Base-by-base conservation (phyloP, 2,888 invertebrate genomes). In the Yponomeuta evonymella region DNA sequence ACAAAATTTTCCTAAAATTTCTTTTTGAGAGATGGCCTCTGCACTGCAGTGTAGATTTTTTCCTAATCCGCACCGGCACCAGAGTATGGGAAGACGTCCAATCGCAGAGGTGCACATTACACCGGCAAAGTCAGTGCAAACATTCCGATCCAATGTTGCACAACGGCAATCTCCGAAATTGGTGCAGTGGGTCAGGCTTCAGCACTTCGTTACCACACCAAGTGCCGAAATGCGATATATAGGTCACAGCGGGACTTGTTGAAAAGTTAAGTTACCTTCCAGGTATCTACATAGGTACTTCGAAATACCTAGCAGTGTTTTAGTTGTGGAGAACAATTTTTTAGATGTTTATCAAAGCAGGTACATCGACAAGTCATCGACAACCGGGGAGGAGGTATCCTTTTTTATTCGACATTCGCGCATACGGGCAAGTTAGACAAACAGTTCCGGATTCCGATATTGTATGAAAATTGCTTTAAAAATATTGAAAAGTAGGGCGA, bases 151-250 rank as follows among this genome's bases (percentile, higher is more conserved):
- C 29, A 64, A 67, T 30, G 15, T 67, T 67, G 67, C 67, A 67
- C 67, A 36, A 67, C 65, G 30, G 30, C 29, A 65, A 65, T 30
- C 30, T 33, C 33, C 36, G 43, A 69, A 71, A 71, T 69, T 71
- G 69, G 71, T 62, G 63, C 69, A 71, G 64, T 71, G 43, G 71
- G 71, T 69, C 71, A 69, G 30, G 65, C 71, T 15, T 23, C 30
- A 62, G 69, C 33, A 33, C 62, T 62, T 63, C 62, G n/a, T 33
- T 69, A 23, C 62, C 48, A 48, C 68, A 68, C 12, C 68, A 48
- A 68, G 68, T 51, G 51, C 68, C 68, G 68, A 68, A 68, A 68
- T 68, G 48, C 68, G 15, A 68, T 68, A 67, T 48, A 51, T 68
- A 51, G 68, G 68, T 68, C 51, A 68, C 68, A 15, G 48, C n/a